These are phyloP conservation scores for Macrobrachium nipponense DNA, from an alignment of 1,140 invertebrate genomes.

Conservation along the genomic window DNA sequence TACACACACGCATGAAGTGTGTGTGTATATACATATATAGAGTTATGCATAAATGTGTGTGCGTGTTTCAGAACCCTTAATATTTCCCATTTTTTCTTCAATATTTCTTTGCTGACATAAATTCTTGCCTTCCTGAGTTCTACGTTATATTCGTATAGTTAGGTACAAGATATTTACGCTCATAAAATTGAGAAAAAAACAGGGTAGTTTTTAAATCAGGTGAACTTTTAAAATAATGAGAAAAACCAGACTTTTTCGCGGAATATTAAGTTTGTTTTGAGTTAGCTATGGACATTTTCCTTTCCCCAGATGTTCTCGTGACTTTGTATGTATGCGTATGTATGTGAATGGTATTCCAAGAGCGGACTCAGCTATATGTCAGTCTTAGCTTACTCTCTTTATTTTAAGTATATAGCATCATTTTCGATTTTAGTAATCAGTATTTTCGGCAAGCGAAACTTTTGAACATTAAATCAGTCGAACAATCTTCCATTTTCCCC, in stretches of 20 bases:
- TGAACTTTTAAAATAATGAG: too few relatives aligned
- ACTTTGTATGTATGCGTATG: slow-evolving; percentile 12
- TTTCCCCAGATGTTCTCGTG: not conserved
- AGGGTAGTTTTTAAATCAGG: too few relatives aligned
- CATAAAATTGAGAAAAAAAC: too few relatives aligned
- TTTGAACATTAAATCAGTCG: slow-evolving; percentile 7
- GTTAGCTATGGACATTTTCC: not conserved
- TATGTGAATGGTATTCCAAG: not conserved
- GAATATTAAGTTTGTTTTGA: not conserved
- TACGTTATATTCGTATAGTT: too few relatives aligned
- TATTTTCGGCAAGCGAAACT: not conserved
- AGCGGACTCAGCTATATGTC: slow-evolving; percentile 67
- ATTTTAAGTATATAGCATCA: not conserved
- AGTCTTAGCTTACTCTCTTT: not conserved
- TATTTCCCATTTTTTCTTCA: too few relatives aligned
- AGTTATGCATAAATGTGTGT: not conserved
- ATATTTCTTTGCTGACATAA: too few relatives aligned
- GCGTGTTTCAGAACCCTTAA: too few relatives aligned
- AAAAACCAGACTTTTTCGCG: not conserved
- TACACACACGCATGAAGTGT: not conserved
- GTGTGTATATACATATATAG: not conserved
- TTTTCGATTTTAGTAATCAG: not conserved
- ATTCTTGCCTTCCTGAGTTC: too few relatives aligned
- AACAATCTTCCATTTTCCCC: slow-evolving; percentile 66
- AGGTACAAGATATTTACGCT: too few relatives aligned